Conservation (phyloP, 2,113 vertebrate genomes). For the Hirundichthys speculiger region DNA sequence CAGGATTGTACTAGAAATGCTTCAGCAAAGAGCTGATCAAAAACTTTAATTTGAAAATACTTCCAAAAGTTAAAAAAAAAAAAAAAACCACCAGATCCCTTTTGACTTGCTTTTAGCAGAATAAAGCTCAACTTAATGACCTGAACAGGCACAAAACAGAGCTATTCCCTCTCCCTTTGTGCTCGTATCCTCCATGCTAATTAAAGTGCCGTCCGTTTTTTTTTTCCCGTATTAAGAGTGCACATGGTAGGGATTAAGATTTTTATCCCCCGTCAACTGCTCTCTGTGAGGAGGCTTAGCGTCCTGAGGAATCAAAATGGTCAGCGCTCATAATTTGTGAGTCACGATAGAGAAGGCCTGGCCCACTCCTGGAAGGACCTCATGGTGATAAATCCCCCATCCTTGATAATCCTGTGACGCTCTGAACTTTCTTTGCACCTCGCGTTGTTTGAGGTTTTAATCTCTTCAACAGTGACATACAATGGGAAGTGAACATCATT, state of each 20-base stretch:
- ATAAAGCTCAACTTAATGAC: too few relatives aligned
- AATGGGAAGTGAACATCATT: conserved; percentile 15
- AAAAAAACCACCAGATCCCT: too few relatives aligned
- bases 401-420: conserved; percentile 57
- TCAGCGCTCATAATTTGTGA: conserved; percentile 70
- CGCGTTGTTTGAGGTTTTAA: conserved; percentile 41
- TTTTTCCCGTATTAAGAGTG: conserved; percentile 68
- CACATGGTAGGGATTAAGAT: conserved; percentile 80
- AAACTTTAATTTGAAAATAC: too few relatives aligned
- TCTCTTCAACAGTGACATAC: conserved; percentile 26
- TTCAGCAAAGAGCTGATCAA: too few relatives aligned
- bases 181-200: conserved; percentile 52
- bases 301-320: conserved; percentile 72
- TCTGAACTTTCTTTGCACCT: conserved; percentile 70
- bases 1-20: too few relatives aligned
- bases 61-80: too few relatives aligned
- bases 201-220: conserved; percentile 52
- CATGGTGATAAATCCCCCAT: conserved; percentile 60
- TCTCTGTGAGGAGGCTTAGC: conserved; percentile 67
- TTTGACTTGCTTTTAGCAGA: too few relatives aligned
- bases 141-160: too few relatives aligned
- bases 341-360: conserved; percentile 51
- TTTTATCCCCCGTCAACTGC: conserved; percentile 61
- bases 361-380: conserved; percentile 67
- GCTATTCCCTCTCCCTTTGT: neutral